These are phyloP conservation scores for Equus przewalskii DNA, from an alignment of 2,113 vertebrate species.

Conservation along the genomic window DNA sequence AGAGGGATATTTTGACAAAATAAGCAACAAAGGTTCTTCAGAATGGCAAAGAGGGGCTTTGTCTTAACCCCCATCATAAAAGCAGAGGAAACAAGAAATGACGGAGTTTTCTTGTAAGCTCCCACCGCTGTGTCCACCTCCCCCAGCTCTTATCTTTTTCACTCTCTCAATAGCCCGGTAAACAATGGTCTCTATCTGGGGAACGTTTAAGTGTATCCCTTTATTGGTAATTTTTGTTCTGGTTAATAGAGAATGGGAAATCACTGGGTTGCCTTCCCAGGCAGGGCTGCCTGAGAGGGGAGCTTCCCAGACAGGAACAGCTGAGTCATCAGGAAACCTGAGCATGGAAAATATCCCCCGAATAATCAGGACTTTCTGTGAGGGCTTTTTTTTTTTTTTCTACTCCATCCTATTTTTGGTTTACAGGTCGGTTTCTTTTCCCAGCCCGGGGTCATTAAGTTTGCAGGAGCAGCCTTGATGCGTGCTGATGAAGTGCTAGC, in stretches of 20 bases:
- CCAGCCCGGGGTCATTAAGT: not conserved
- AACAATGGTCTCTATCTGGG: conserved; percentile 59
- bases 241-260: not conserved
- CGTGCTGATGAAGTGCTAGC: too few species aligned
- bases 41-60: conserved; percentile 72
- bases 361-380: not conserved
- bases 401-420: not conserved
- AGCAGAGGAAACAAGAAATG: conserved; percentile 20
- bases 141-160: conserved; percentile 13
- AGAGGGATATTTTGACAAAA: conserved; percentile 78
- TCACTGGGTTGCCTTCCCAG: not conserved
- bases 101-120: not conserved
- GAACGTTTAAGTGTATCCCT: conserved; percentile 72
- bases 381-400: not conserved
- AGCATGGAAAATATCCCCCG: not conserved
- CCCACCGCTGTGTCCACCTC: not conserved
- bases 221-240: conserved; percentile 53
- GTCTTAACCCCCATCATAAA: conserved; percentile 33
- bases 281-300: not conserved
- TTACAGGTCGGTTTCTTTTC: not conserved
- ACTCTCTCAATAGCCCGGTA: conserved; percentile 15
- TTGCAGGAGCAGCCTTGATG: not conserved
- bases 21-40: conserved; percentile 77
- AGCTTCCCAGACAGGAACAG: not conserved
- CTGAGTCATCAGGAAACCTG: not conserved